A percentile compares a stretch with the other conserved stretches of the same genome.
phyloP scores from a whole-genome alignment of 2,113 vertebrate genomes.

The Menura novaehollandiae region DNA sequence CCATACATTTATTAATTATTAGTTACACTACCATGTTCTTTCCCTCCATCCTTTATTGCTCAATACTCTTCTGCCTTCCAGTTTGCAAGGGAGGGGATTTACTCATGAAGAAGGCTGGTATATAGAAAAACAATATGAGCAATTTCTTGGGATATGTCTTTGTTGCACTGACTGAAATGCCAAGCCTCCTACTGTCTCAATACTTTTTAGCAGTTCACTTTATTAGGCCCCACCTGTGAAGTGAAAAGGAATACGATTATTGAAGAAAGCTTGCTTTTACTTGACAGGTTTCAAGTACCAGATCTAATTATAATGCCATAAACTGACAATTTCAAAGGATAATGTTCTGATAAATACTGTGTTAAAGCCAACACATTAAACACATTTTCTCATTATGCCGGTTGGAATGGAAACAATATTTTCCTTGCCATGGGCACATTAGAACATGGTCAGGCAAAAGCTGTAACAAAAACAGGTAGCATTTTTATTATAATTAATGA shows the following conservation, averaged over 20 bases:
- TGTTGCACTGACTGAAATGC: neutral
- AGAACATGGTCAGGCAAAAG: neutral
- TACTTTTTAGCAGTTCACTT: constrained; percentile 41
- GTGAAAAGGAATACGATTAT: neutral
- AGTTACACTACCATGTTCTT: neutral
- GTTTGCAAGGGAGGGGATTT: neutral
- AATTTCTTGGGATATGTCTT: neutral
- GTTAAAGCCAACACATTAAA: constrained; percentile 38
- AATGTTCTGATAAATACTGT: constrained; percentile 47
- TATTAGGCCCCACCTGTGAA: constrained; percentile 43
- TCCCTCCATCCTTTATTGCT: neutral
- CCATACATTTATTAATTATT: neutral
- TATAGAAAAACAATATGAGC: neutral
- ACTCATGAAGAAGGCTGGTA: neutral
- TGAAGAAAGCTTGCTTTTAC: constrained; percentile 38
- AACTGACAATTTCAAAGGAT: constrained; percentile 41
- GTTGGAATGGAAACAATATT: constrained; percentile 45
- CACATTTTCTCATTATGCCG: neutral
- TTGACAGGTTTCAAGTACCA: constrained; percentile 52
- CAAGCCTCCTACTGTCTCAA: neutral
- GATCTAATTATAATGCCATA: constrained; percentile 49
- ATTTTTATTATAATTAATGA: constrained; percentile 28
- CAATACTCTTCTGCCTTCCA: neutral
- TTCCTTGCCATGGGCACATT: constrained; percentile 44
- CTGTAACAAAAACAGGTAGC: neutral